These are phyloP conservation scores for Coracopsis vasa DNA, from an alignment of 2,113 vertebrate species.

Conservation along the genomic window DNA sequence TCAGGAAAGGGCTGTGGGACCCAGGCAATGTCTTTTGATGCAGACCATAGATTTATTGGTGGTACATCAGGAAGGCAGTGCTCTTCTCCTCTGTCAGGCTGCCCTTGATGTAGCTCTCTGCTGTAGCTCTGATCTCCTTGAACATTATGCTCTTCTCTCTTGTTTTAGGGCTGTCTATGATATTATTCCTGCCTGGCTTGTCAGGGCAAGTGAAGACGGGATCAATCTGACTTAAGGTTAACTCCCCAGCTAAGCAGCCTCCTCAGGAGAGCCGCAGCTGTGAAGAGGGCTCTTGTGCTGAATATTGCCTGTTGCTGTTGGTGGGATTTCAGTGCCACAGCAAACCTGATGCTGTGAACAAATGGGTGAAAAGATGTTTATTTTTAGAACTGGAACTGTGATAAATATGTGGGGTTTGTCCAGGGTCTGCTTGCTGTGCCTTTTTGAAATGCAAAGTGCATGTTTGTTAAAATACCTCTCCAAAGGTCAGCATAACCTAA, in stretches of 20 bases:
- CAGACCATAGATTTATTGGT: accelerated
- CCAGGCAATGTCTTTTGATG: neutral
- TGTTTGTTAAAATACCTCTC: conserved; percentile 12
- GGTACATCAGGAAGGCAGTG: accelerated
- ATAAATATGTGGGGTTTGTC: conserved; percentile 31
- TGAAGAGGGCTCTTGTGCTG: neutral
- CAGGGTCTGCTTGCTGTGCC: neutral
- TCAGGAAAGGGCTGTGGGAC: neutral
- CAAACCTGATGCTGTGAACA: neutral
- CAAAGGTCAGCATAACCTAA: conserved; percentile 28
- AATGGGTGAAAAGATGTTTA: neutral
- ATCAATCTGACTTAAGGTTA: neutral
- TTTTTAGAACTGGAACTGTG: conserved; percentile 36
- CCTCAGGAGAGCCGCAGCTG: neutral
- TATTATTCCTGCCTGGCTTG: neutral
- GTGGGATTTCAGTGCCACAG: neutral
- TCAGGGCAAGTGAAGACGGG: neutral
- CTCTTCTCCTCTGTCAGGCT: neutral
- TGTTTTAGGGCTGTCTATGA: neutral
- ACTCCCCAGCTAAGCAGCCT: neutral
- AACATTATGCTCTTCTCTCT: neutral
- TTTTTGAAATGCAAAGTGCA: conserved; percentile 34
- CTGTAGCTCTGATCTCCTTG: neutral
- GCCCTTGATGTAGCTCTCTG: neutral
- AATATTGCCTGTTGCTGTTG: neutral